Evolutionary conservation across 2,888 invertebrate species (phyloP), one percentile per base, ranked within the genome.

Genomic region (Antheraea yamamai): DNA sequence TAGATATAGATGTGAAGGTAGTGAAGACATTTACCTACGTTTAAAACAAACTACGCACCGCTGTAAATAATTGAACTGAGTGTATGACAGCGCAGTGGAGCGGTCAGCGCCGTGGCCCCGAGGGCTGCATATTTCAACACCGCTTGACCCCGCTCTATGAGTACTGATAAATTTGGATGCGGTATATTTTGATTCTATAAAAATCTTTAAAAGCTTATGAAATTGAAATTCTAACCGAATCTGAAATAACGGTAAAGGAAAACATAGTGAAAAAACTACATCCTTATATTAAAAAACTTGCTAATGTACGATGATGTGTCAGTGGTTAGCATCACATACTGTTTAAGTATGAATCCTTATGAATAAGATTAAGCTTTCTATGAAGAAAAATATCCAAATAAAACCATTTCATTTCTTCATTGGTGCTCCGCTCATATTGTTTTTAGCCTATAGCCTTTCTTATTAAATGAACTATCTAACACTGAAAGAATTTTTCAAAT

Each of bases 71-170:
- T 87, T 85, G 81, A 85, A 83, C 75, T 75, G 74, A 73, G 78
- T 83, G 85, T 86, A 85, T 90, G 91, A 90, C 91, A 90, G 83
- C 72, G 76, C 76, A 76, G 79, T 75, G 75, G 76, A 74, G 77
- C 76, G 75, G 74, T 66, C 30, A 66, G n/a, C 75, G 76, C 78
- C 84, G 79, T 76, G 75, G 85, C 87, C 92, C 87, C 88, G 51
- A 79, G 92, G 92, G 92, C 80, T 89, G 89, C 91, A 92, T 93
- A 92, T 89, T 92, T 93, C 88, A 92, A 85, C 88, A 81, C 80
- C 77, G 81, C 82, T 85, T 85, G 84, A 84, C 85, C 82, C 58
- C 10, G 51, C 52, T 39, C 52, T 35, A 52, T 61, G n/a, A 64
- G 35, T 70, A 7, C 39, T 14, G 20, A 20, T 8, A 35, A 20